Evolutionary conservation across 2,888 invertebrate species (phyloP).

Genomic region (Panzeria rudis): DNA sequence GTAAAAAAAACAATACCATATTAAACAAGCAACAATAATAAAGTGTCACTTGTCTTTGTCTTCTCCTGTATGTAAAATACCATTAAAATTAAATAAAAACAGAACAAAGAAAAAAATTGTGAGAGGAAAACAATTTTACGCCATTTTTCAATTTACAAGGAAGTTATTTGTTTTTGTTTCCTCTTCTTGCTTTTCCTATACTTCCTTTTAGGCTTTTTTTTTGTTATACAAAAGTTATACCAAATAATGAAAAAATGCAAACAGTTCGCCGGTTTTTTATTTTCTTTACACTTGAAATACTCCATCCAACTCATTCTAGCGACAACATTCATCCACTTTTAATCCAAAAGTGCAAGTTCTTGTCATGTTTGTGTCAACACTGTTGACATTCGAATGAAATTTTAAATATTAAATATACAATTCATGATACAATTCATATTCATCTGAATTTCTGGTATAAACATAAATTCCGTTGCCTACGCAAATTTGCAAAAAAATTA

Average conservation of each 20-base stretch:
- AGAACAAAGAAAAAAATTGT: slow-evolving; percentile 8
- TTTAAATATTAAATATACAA: slow-evolving; percentile 72
- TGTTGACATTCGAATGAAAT: slow-evolving; percentile 75
- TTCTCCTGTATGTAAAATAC: slow-evolving; percentile 38
- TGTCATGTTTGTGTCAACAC: slow-evolving; percentile 76
- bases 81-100: slow-evolving; percentile 46
- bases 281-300: slow-evolving; percentile 36
- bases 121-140: slow-evolving; percentile 66
- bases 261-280: slow-evolving; percentile 28
- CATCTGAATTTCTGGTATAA: slow-evolving; percentile 17
- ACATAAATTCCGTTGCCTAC: background rate
- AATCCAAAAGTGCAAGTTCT: slow-evolving; percentile 75
- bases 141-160: slow-evolving; percentile 74
- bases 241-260: slow-evolving; percentile 23
- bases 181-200: slow-evolving; percentile 37
- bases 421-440: slow-evolving; percentile 60
- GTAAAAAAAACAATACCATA: slow-evolving; percentile 15
- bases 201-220: slow-evolving; percentile 19
- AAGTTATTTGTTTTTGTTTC: slow-evolving; percentile 67
- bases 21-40: slow-evolving; percentile 63
- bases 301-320: slow-evolving; percentile 37
- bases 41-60: slow-evolving; percentile 65
- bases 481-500: background rate
- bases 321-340: slow-evolving; percentile 70
- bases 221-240: slow-evolving; percentile 34